Evolutionary conservation across 1,140 invertebrate species (phyloP).

Genomic region (Platyscapa corneri): DNA sequence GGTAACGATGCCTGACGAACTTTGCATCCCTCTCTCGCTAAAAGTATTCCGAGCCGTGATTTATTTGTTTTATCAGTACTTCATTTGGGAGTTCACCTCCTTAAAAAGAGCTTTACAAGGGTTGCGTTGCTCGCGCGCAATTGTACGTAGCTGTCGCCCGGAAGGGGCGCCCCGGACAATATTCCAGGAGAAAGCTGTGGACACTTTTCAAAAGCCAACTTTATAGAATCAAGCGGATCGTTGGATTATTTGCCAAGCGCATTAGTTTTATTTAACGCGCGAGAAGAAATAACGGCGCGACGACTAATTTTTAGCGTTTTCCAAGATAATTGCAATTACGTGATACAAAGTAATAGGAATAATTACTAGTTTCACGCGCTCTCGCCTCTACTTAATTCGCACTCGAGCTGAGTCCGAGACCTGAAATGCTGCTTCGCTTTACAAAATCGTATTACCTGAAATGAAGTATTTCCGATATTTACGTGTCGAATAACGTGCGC

Average conservation of each 20-base stretch:
- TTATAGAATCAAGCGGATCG: too few relatives aligned
- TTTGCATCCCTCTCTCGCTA: not conserved
- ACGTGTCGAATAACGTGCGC: constrained; percentile 21
- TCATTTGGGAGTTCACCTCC: not conserved
- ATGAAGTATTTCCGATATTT: constrained; percentile 46
- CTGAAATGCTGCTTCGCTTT: not conserved
- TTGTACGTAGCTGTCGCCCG: too few relatives aligned
- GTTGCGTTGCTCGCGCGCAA: too few relatives aligned
- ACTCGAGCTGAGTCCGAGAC: not conserved
- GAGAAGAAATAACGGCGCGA: too few relatives aligned
- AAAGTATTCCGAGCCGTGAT: not conserved
- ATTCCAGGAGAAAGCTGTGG: too few relatives aligned
- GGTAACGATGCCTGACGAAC: not conserved
- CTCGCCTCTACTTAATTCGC: not conserved
- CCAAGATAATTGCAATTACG: constrained; percentile 29
- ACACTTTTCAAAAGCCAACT: too few relatives aligned
- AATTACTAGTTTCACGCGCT: constrained; percentile 18
- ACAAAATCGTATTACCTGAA: not conserved
- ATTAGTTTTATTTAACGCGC: too few relatives aligned
- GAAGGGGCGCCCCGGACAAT: too few relatives aligned
- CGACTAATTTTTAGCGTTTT: not conserved
- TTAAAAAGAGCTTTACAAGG: not conserved
- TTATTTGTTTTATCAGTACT: not conserved
- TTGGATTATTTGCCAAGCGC: too few relatives aligned
- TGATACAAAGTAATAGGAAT: constrained; percentile 30